Evolutionary conservation across 1,140 invertebrate species (phyloP).

Genomic region (Drosophila tsacasi): DNA sequence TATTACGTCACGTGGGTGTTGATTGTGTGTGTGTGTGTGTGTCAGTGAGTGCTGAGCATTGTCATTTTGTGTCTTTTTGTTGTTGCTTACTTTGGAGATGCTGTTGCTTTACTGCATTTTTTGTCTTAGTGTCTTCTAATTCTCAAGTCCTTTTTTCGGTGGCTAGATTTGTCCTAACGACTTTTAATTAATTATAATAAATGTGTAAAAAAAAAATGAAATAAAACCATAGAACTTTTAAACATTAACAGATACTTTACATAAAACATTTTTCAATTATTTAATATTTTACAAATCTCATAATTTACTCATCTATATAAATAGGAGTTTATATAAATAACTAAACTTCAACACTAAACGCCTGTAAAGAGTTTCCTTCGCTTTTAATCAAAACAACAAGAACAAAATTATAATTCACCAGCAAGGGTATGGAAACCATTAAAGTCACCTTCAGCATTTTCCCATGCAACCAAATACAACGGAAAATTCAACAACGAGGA

Average conservation of each 20-base stretch:
- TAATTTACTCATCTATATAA: no score
- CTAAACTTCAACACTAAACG: not conserved
- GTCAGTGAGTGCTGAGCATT: conserved; percentile 19
- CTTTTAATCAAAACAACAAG: conserved; percentile 8
- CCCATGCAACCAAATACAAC: conserved; percentile 28
- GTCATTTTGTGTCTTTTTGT: conserved; percentile 26
- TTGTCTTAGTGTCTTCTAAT: not conserved
- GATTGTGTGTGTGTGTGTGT: conserved; percentile 12
- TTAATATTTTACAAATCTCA: not conserved
- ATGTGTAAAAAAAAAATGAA: not conserved
- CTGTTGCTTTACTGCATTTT: not conserved
- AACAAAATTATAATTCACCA: conserved; percentile 14
- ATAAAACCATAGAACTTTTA: fast-evolving
- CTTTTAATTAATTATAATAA: not conserved
- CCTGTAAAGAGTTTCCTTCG: not conserved
- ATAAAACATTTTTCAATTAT: no score
- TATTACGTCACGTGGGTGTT: conserved; percentile 66
- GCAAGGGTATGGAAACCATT: conserved; percentile 46
- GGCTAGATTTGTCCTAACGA: no score
- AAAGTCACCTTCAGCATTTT: conserved; percentile 61
- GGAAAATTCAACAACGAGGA: conserved; percentile 14
- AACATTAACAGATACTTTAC: not conserved
- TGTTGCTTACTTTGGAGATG: conserved; percentile 1
- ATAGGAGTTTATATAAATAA: not conserved
- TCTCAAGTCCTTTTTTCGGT: not conserved